phyloP scores from a whole-genome alignment of 2,888 invertebrate species.

The Troides aeacus region DNA sequence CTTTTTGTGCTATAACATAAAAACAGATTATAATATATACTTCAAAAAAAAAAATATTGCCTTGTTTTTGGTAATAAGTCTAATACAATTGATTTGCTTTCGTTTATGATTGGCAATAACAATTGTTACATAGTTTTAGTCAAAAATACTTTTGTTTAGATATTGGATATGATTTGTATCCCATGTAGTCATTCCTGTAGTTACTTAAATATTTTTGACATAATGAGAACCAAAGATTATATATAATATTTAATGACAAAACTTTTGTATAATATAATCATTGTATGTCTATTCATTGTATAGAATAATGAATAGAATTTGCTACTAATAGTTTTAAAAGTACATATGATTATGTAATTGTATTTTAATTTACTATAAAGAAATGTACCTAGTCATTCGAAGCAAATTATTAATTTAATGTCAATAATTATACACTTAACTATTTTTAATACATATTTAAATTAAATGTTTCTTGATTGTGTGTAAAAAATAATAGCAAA shows the following conservation, averaged over 20 bases:
- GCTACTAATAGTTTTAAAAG: slow-evolving; percentile 1
- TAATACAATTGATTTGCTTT: too few species aligned
- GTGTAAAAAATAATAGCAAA: too few species aligned
- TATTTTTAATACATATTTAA: too few species aligned
- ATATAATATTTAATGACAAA: background rate
- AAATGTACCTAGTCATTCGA: slow-evolving; percentile 14
- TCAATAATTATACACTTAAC: background rate
- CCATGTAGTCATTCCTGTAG: too few species aligned
- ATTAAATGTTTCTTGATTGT: too few species aligned
- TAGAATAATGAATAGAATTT: background rate
- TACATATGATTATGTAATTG: background rate
- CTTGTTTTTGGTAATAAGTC: too few species aligned
- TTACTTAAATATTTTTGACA: background rate
- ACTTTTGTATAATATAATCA: background rate
- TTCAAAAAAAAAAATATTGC: background rate
- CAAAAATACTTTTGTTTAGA: background rate
- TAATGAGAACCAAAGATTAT: background rate
- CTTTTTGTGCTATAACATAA: too few species aligned
- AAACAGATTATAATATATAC: too few species aligned
- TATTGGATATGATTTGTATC: background rate
- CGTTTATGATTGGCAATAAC: too few species aligned
- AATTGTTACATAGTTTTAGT: background rate
- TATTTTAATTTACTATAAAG: background rate
- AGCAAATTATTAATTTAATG: slow-evolving; percentile 5
- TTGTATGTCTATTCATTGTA: background rate